Evolutionary conservation across 1,140 invertebrate genomes (phyloP).

Genomic region (Drosophila lowei): DNA sequence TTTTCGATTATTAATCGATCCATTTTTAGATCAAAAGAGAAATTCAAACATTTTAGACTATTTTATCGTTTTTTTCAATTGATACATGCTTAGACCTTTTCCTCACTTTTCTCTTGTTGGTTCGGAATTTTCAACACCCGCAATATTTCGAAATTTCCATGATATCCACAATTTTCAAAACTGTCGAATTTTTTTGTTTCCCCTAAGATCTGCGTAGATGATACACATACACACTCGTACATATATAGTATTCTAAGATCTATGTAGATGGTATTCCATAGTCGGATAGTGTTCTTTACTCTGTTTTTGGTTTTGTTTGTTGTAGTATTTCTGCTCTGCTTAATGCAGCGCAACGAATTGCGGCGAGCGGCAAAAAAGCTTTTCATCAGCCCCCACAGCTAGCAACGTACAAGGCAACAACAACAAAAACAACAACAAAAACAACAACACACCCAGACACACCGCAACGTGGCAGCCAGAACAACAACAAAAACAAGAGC

Average conservation of each 20-base stretch:
- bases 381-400: conserved; percentile 71
- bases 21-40: too few relatives aligned
- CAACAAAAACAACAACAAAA: conserved; percentile 24
- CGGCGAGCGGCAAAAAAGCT: conserved; percentile 64
- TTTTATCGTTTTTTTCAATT: too few relatives aligned
- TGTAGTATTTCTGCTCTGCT: conserved; percentile 54
- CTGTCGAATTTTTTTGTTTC: too few relatives aligned
- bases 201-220: too few relatives aligned
- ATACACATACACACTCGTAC: too few relatives aligned
- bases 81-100: too few relatives aligned
- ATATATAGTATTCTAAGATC: not conserved
- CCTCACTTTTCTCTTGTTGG: too few relatives aligned
- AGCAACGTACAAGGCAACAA: conserved; percentile 36
- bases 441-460: conserved; percentile 24
- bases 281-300: conserved; percentile 13
- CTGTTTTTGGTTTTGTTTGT: conserved; percentile 16
- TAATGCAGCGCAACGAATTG: conserved; percentile 75
- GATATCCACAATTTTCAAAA: too few relatives aligned
- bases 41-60: too few relatives aligned
- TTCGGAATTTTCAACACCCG: too few relatives aligned
- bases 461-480: conserved; percentile 18
- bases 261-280: conserved; percentile 31
- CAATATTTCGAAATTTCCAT: too few relatives aligned
- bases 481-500: conserved; percentile 18
- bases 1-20: too few relatives aligned